Conservation (phyloP, 2,888 invertebrate genomes). For the Cosmia pyralina region DNA sequence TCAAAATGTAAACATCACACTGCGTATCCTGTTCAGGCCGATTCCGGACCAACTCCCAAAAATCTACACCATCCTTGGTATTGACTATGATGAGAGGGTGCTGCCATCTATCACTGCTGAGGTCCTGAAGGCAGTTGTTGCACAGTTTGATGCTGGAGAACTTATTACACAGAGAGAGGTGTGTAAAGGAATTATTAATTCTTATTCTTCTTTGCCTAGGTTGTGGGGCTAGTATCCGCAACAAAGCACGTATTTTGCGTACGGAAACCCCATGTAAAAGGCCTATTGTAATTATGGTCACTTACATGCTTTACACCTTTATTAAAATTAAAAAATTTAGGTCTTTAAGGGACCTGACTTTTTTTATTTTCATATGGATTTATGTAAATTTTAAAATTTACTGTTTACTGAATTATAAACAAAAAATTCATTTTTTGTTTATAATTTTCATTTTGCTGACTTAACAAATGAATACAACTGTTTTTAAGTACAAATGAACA, state of each 20-base stretch:
- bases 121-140: conserved; percentile 99
- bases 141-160: conserved; percentile 99
- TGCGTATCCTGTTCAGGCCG: conserved; percentile 99
- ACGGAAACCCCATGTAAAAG: too few relatives aligned
- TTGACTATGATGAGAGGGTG: conserved; percentile 99
- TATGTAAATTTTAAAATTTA: too few relatives aligned
- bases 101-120: conserved; percentile 99
- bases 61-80: conserved; percentile 98
- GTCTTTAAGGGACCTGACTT: too few relatives aligned
- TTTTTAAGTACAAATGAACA: too few relatives aligned
- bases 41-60: conserved; percentile 97
- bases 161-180: conserved; percentile 99
- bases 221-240: background rate
- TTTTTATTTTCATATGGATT: too few relatives aligned
- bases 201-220: background rate
- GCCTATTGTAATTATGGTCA: too few relatives aligned
- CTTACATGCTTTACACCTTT: too few relatives aligned
- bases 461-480: too few relatives aligned
- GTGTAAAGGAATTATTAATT: conserved; percentile 58
- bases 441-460: too few relatives aligned
- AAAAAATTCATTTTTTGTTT: too few relatives aligned
- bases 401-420: too few relatives aligned
- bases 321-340: too few relatives aligned
- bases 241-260: background rate
- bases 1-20: conserved; percentile 99